Base-by-base conservation (phyloP, 2,113 vertebrate genomes). In the Onychostruthus taczanowskii region DNA sequence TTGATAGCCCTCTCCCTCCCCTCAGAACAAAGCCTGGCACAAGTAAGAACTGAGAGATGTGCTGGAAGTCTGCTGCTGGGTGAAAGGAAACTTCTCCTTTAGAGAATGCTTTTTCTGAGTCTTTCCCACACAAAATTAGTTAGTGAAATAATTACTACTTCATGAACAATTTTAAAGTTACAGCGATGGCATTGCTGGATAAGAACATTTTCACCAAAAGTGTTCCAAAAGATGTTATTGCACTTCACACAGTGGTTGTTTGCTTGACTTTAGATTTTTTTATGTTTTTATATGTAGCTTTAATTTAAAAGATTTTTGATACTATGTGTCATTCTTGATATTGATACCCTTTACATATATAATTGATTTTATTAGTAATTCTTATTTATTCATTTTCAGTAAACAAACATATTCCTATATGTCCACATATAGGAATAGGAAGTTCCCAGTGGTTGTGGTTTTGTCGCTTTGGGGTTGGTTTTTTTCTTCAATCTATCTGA, bases 171-270 rank as follows among this genome's bases (percentile, higher is more conserved):
- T 85, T 67, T 58, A 74, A 7, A 3, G 15, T 62, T 58, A 41
- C 5, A 50, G 5, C 3, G 66, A 52, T 19, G 44, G 3, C 41
- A 53, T 8, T 89, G 68, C 28, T 63, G n/a, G 15, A 13, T 67
- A 53, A 59, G 13, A 72, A 28, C 3, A 12, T 46, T 72, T 75
- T 61, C 44, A 68, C 7, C 21, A 80, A 61, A 88, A 66, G 11
- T 11, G 7, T 55, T 75, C 26, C 43, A 47, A 62, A 74, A n/a
- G 4, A 50, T 0, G 0, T 18, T 73, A 4, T 14, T 89, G 20
- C 3, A 4, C 6, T 56, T 9, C 3, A 0, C 11, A 46, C 1
- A 39, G 28, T 72, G 53, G 16, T 16, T 6, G 16, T 16, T 6
- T 61, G 52, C 7, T 17, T 63, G 24, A 70, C 2, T 13, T 12